A percentile compares a stretch with the other conserved stretches of the same genome.
phyloP scores from a whole-genome alignment of 2,113 vertebrate genomes.

The Carassius gibelio region DNA sequence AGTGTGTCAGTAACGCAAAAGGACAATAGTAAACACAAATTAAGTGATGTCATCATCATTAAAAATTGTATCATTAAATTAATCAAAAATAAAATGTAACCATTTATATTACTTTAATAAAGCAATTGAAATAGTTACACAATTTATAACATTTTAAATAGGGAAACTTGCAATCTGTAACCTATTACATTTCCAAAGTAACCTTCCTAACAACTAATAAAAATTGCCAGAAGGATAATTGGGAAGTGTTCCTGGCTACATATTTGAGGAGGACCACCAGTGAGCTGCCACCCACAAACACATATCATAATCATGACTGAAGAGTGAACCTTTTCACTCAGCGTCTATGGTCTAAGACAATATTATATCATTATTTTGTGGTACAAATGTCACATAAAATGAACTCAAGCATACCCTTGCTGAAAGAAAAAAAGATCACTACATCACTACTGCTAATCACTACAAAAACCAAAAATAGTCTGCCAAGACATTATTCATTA shows the following conservation, averaged over 20 bases:
- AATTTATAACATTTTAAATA: too few species aligned
- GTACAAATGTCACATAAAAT: neutral
- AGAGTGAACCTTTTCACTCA: slow-evolving; percentile 4
- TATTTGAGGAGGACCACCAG: slow-evolving; percentile 33
- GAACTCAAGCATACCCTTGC: neutral
- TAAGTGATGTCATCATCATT: too few species aligned
- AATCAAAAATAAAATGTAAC: too few species aligned
- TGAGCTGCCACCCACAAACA: slow-evolving; percentile 29
- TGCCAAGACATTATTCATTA: neutral
- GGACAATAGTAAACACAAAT: too few species aligned
- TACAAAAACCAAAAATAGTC: neutral
- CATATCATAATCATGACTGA: slow-evolving; percentile 12
- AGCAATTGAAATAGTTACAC: too few species aligned
- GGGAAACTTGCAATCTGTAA: too few species aligned
- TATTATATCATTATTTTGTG: slow-evolving; percentile 4
- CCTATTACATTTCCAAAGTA: too few species aligned
- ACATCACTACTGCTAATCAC: neutral
- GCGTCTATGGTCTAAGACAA: neutral
- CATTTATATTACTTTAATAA: too few species aligned
- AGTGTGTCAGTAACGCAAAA: too few species aligned
- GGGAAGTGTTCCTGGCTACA: neutral
- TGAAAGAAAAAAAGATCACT: neutral
- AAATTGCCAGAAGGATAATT: neutral
- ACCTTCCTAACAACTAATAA: too few species aligned
- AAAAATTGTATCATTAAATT: too few species aligned